phyloP scores from a whole-genome alignment of 2,797 vertebrate species.

The Rousettus madagascariensis region DNA sequence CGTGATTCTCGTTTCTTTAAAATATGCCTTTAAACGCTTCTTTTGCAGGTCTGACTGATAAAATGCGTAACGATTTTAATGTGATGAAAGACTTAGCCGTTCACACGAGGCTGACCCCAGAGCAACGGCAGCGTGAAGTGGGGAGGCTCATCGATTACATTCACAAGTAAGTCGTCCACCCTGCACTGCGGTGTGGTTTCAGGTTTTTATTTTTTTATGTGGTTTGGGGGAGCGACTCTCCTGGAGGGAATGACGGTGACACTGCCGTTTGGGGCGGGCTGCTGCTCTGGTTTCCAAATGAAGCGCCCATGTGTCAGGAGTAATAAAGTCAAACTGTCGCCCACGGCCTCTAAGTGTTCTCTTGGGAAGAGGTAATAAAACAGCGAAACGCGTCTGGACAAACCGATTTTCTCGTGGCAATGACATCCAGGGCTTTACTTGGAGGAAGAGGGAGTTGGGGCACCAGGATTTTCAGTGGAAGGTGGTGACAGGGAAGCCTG shows the following conservation, averaged over 20 bases:
- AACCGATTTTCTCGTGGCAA: background rate
- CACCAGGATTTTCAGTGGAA: background rate
- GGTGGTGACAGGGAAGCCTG: rapidly evolving
- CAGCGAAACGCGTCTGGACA: background rate
- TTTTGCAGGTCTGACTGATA: constrained; percentile 92
- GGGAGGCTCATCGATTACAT: constrained; percentile 88
- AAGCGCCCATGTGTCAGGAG: too few species aligned
- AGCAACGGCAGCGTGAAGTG: constrained; percentile 90
- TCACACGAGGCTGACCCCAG: constrained; percentile 91
- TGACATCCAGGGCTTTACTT: background rate
- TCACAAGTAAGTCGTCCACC: constrained; percentile 82
- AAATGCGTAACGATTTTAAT: constrained; percentile 92
- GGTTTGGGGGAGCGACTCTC: background rate
- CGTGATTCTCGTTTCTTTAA: background rate
- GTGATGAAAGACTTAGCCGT: constrained; percentile 93
- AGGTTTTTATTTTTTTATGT: too few species aligned
- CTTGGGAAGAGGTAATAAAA: background rate
- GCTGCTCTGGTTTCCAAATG: too few species aligned
- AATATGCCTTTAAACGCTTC: background rate
- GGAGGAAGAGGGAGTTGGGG: background rate
- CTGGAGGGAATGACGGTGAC: background rate
- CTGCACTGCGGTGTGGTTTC: too few species aligned
- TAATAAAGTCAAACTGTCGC: background rate
- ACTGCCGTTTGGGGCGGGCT: too few species aligned
- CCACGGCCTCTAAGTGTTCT: rapidly evolving